phyloP scores from a whole-genome alignment of 30 jellyfish, hydroid and myxozoan genomes.

The Cassiopea xamachana region DNA sequence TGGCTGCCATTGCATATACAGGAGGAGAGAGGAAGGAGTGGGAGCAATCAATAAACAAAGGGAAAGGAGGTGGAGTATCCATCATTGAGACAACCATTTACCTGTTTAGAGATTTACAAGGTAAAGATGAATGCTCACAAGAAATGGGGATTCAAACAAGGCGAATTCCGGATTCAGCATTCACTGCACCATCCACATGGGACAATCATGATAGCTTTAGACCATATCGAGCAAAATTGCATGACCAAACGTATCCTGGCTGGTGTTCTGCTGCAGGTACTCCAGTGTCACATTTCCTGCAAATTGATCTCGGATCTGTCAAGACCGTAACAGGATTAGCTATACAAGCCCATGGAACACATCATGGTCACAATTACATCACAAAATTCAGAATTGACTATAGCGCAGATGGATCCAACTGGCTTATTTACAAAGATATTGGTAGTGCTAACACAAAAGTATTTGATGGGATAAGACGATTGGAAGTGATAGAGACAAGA shows the following conservation, averaged over 20 bases:
- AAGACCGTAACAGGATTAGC: conserved; percentile 42
- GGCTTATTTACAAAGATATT: conserved; percentile 23
- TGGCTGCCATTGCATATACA: conserved; percentile 51
- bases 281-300: conserved; percentile 41
- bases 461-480: neutral
- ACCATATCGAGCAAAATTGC: conserved; percentile 38
- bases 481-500: neutral
- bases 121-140: conserved; percentile 44
- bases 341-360: conserved; percentile 19
- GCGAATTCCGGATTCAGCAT: conserved; percentile 39
- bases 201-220: neutral
- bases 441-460: neutral
- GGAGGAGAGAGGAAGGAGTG: conserved; percentile 47
- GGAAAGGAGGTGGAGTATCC: neutral
- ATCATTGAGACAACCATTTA: conserved; percentile 5
- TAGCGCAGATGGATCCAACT: conserved; percentile 9
- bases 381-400: conserved; percentile 17
- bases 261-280: conserved; percentile 42
- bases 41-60: conserved; percentile 27
- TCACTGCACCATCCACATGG: conserved; percentile 27
- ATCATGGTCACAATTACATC: neutral
- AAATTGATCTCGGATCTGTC: conserved; percentile 44
- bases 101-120: conserved; percentile 25
- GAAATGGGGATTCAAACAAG: conserved; percentile 53
- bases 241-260: neutral